Evolutionary conservation across 2,797 vertebrate species (phyloP), one percentile per base, ranked within the genome.

Genomic region (Falco concolor): DNA sequence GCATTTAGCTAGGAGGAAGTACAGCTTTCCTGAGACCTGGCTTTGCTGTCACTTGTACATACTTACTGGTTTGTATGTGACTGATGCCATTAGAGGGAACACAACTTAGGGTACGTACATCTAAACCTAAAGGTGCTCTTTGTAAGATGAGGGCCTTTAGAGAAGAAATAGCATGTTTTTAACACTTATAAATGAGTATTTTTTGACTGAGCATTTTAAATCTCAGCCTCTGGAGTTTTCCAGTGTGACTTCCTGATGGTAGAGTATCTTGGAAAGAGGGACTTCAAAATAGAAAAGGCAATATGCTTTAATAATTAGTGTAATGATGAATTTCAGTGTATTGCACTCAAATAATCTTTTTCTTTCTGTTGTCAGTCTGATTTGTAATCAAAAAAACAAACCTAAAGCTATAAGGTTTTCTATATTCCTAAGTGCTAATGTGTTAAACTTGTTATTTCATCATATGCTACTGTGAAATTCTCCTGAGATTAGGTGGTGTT

Each of bases 401-500:
- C 60, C 78, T 96, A 76, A 94, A 93, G 45, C 92, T 94, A 42
- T 32, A 81, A 47, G 73, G 74, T 81, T 92, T 95, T 97, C 87
- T 94, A 78, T 36, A 45, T 73, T 85, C 93, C 19, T 84, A 96
- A 95, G 84, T 95, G 91, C 56, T 97, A 93, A 96, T 87, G 54
- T 89, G 77, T 91, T 93, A 92, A 97, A 96, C 47, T 67, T 67
- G 15, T 94, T 86, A 80, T 88, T 95, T 92, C 85, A 87, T 97
- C 93, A 36, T 80, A 73, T 52, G 77, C 75, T 95, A 17, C 95
- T 95, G 93, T 82, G 92, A 70, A 92, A 89, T 87, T 81, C 96
- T 95, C 96, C 61, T 85, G 78, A 93, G 94, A 96, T 94, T 96
- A 86, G 86, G 89, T 92, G 93, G n/a, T 94, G 93, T 97, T 96